A percentile compares a stretch with the other conserved stretches of the same genome.
phyloP scores from a whole-genome alignment of 2,797 vertebrate genomes.

The Hafferia zeledoni region DNA sequence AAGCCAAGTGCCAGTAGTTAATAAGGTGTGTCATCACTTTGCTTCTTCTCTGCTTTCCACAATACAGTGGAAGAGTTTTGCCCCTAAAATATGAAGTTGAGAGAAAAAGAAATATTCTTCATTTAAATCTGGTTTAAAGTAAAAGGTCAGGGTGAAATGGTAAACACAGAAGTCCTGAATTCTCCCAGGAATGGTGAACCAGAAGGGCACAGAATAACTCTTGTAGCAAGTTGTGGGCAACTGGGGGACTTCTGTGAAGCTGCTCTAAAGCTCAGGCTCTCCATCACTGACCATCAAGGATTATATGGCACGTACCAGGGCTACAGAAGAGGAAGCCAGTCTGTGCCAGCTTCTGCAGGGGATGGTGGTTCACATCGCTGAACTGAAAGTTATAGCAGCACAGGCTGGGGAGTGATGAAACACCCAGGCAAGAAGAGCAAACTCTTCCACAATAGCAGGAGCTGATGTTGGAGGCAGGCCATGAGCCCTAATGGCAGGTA shows the following conservation, averaged over 20 bases:
- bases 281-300: neutral
- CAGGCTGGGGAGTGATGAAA: neutral
- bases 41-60: neutral
- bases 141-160: neutral
- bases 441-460: neutral
- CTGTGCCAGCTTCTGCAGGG: neutral
- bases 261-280: neutral
- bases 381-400: neutral
- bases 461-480: neutral
- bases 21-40: neutral
- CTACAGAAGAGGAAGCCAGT: neutral
- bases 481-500: rapidly evolving
- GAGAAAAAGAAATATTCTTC: neutral
- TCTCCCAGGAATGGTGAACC: neutral
- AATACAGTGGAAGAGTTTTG: neutral
- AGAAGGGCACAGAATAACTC: neutral
- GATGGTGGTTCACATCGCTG: neutral
- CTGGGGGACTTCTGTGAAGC: neutral
- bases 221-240: neutral
- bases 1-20: neutral
- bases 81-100: neutral
- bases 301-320: neutral
- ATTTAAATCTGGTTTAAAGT: neutral
- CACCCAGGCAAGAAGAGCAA: neutral
- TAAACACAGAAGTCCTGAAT: neutral